phyloP scores from a whole-genome alignment of 1,140 invertebrate genomes.

The Apis mellifera region Amel_HAv3.1 CM009938.2:9894001-9894500 shows the following conservation, averaged over 20 bases:
- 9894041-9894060: no score
- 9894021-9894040: no score
- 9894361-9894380: not conserved
- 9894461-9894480: conserved; percentile 62
- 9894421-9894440: not conserved
- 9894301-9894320: not conserved
- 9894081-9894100: no score
- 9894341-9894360: not conserved
- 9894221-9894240: not conserved
- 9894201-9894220: no score
- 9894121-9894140: no score
- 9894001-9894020: no score
- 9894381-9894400: not conserved
- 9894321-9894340: conserved; percentile 7
- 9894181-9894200: no score
- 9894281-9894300: not conserved
- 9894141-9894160: no score
- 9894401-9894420: no score
- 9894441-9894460: conserved; percentile 40
- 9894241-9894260: not conserved
- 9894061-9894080: no score
- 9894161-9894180: no score
- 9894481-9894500: conserved; percentile 18
- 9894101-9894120: no score
- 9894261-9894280: not conserved